Conservation (phyloP, 2,113 vertebrate genomes). For the Hymenochirus boettgeri region DNA sequence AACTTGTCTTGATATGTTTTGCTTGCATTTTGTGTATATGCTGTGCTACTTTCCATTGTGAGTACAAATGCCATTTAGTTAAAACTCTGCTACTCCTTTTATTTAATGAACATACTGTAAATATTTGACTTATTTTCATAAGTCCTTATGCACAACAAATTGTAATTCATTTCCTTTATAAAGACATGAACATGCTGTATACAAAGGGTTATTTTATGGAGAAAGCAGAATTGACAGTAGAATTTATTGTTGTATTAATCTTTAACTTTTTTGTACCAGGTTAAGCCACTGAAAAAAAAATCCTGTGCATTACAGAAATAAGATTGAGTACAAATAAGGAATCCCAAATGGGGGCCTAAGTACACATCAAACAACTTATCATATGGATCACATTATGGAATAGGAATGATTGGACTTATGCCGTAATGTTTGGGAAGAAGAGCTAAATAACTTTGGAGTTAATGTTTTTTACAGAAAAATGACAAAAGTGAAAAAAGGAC, state of each 20-base stretch:
- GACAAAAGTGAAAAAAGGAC: constrained; percentile 30
- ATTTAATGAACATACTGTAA: too few species aligned
- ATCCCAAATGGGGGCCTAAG: constrained; percentile 67
- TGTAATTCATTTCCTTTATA: not conserved
- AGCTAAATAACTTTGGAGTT: constrained; percentile 46
- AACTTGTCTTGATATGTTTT: too few species aligned
- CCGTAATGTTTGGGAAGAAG: constrained; percentile 52
- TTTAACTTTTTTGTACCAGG: constrained; percentile 61
- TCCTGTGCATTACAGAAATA: constrained; percentile 65
- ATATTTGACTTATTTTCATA: too few species aligned
- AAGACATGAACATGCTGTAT: not conserved
- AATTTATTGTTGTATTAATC: constrained; percentile 69
- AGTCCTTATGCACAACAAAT: too few species aligned
- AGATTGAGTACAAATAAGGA: constrained; percentile 62
- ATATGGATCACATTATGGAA: constrained; percentile 70
- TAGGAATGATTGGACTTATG: constrained; percentile 56
- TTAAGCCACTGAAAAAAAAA: constrained; percentile 55
- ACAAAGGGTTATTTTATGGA: constrained; percentile 57
- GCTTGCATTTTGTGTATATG: too few species aligned
- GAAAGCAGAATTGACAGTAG: constrained; percentile 61
- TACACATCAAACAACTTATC: constrained; percentile 68
- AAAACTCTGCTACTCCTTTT: too few species aligned
- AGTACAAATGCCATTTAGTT: too few species aligned
- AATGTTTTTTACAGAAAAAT: constrained; percentile 47
- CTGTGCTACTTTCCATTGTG: too few species aligned